Base-by-base conservation (phyloP, 2,113 vertebrate genomes). In the Donacobius atricapilla region DNA sequence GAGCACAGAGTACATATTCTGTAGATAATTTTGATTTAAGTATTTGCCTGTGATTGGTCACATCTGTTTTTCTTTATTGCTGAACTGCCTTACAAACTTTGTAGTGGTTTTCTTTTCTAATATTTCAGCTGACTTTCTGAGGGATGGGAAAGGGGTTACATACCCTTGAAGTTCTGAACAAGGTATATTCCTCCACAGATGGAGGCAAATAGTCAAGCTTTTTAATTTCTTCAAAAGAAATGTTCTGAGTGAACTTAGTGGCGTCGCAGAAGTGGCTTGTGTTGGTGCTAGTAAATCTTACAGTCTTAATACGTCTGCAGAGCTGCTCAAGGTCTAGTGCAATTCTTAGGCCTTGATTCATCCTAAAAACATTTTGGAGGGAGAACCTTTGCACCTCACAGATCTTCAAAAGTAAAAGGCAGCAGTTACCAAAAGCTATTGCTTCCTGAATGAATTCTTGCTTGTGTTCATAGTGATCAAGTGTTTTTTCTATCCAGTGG, bases 211-310 rank as follows among this genome's bases (percentile, higher is more conserved):
- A 45, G 58, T 13, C 44, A 47, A 87, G 27, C 33, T 73, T 18
- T 37, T 58, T 6, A n/a, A 19, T 31, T 83, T 78, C 47, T 73
- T 73, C 21, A 28, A 56, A 58, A 69, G n/a, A 80, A 54, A 50
- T 89, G 37, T 87, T 87, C 37, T 73, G 42, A 27, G 57, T 17
- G 24, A 79, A 63, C 33, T 87, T 51, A 42, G 2, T 79, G 73
- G 79, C 15, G 22, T 90, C 78, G 68, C 35, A 57, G 66, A 88
- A 61, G 64, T 37, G 30, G 23, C 72, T 89, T 91, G 81, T 93
- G 76, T 58, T n/a, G 73, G 50, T 91, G 58, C 91, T 85, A 77
- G 83, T 89, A 93, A 73, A 89, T 94, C 37, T 33, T 24, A 13
- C 22, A 63, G 13, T 92, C 54, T 79, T 88, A 53, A 31, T 9